Base-by-base conservation (phyloP, 2,113 vertebrate species). In the Varanus salvator region DNA sequence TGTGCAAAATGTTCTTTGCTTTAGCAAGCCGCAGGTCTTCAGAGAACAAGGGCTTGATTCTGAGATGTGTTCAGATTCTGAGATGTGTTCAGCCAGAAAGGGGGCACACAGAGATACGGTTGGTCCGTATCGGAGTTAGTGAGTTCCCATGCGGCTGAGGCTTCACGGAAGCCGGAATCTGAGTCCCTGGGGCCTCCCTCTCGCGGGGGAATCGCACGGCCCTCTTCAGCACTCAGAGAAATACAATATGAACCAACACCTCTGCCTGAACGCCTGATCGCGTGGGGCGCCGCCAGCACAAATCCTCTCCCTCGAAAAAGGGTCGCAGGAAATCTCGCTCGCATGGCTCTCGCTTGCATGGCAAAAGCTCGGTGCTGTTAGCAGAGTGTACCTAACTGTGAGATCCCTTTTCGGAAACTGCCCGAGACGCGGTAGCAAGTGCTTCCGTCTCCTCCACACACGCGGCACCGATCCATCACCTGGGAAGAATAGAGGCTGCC, bases 341-440 rank as follows among this genome's bases (percentile, higher is more conserved):
- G 27, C 25, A 68, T 34, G 15, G n/a, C n/a, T n/a, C 3, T 38
- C 17, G 38, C 38, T 44, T 85, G 19, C 50, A 21, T 85, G 50
- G 4, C 52, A 27, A 54, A 34, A 84, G 89, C 89, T 3, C 15
- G 91, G 80, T 90, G 87, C 87, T 71, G 92, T 93, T 90, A 96
- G 93, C 86, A 95, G 96, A 95, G 95, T 97, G 97, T 98, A 98
- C 98, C 98, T 98, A 98, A 98, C 97, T 98, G 98, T 98, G 98
- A 96, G 97, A 98, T 93, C 96, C 97, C 97, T 95, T 96, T 98
- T 96, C 98, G 97, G 96, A 98, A 98, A 94, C 97, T 98, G 95
- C 98, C 98, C 21, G 98, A 98, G 87, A 99, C 95, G 77, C 98
- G 98, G 89, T 97, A 97, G 94, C 98, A 99, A 89, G 98, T 97